phyloP scores from a whole-genome alignment of 1,140 invertebrate species.

The Lordiphosa mommai region DNA sequence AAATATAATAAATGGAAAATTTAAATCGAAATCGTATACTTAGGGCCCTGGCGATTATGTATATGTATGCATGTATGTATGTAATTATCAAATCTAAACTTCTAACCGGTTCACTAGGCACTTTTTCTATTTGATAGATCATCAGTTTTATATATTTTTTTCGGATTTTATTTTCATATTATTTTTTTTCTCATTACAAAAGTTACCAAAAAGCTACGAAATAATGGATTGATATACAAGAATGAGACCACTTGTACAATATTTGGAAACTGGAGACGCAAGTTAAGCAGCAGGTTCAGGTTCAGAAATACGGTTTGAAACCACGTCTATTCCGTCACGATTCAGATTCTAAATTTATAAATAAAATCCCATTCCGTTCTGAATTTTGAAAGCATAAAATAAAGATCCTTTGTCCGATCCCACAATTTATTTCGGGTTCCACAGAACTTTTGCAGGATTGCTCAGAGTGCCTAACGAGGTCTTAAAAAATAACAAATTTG shows the following conservation, averaged over 20 bases:
- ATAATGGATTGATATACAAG: neutral
- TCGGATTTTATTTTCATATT: neutral
- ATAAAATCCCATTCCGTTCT: too few relatives aligned
- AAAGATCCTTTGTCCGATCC: too few relatives aligned
- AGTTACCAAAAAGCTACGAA: slow-evolving; percentile 2
- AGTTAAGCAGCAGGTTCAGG: too few relatives aligned
- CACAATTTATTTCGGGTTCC: too few relatives aligned
- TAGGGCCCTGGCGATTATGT: slow-evolving; percentile 17
- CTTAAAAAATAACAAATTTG: too few relatives aligned
- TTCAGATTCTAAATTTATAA: too few relatives aligned
- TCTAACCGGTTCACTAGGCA: slow-evolving; percentile 57
- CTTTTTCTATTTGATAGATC: slow-evolving; percentile 51
- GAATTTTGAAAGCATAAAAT: too few relatives aligned
- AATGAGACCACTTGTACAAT: neutral
- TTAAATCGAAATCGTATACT: slow-evolving; percentile 40
- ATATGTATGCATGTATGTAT: slow-evolving; percentile 7
- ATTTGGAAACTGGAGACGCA: too few relatives aligned
- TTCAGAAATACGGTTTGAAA: too few relatives aligned
- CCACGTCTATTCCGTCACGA: too few relatives aligned
- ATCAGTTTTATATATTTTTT: neutral
- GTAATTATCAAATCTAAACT: slow-evolving; percentile 6
- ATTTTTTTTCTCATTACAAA: slow-evolving; percentile 1
- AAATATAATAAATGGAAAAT: neutral
- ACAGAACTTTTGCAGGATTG: too few relatives aligned
- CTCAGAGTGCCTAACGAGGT: too few relatives aligned